These are phyloP conservation scores for Neoseiulus cucumeris DNA, from an alignment of 1,140 invertebrate genomes.

Conservation along the genomic window DNA sequence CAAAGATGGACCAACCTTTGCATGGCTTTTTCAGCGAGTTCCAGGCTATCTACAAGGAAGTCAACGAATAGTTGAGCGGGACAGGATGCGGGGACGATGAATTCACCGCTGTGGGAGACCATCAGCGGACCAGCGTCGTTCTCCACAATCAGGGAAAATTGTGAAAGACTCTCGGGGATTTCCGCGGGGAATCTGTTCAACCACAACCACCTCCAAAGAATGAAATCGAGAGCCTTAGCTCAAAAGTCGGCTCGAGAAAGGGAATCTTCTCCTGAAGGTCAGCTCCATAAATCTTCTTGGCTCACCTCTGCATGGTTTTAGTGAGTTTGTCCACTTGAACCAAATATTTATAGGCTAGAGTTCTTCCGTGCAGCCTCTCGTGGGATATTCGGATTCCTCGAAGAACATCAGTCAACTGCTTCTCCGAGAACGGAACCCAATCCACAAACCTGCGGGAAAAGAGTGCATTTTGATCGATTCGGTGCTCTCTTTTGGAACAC, in stretches of 20 bases:
- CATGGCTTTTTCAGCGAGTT: slow-evolving; percentile 44
- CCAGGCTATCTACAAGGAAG: slow-evolving; percentile 55
- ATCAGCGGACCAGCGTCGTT: slow-evolving; percentile 63
- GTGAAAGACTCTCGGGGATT: background rate
- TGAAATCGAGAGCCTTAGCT: background rate
- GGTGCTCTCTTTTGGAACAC: background rate
- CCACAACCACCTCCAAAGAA: background rate
- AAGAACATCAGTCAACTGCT: slow-evolving; percentile 41
- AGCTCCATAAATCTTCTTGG: too few species aligned
- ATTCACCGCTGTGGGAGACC: slow-evolving; percentile 77
- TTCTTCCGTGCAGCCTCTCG: slow-evolving; percentile 70
- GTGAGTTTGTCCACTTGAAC: slow-evolving; percentile 54
- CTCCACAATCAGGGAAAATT: background rate
- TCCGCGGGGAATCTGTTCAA: background rate
- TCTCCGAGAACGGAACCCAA: slow-evolving; percentile 58
- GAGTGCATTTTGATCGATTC: background rate
- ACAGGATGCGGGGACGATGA: slow-evolving; percentile 70
- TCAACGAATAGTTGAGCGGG: slow-evolving; percentile 58
- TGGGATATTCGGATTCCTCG: slow-evolving; percentile 20
- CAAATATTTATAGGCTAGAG: slow-evolving; percentile 60
- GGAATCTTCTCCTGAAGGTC: background rate
- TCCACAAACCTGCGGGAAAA: slow-evolving; percentile 44
- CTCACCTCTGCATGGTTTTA: slow-evolving; percentile 60
- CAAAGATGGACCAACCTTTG: slow-evolving; percentile 60
- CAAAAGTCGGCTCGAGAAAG: background rate